Conservation (phyloP, 2,797 vertebrate species). For the Glyptemys insculpta region DNA sequence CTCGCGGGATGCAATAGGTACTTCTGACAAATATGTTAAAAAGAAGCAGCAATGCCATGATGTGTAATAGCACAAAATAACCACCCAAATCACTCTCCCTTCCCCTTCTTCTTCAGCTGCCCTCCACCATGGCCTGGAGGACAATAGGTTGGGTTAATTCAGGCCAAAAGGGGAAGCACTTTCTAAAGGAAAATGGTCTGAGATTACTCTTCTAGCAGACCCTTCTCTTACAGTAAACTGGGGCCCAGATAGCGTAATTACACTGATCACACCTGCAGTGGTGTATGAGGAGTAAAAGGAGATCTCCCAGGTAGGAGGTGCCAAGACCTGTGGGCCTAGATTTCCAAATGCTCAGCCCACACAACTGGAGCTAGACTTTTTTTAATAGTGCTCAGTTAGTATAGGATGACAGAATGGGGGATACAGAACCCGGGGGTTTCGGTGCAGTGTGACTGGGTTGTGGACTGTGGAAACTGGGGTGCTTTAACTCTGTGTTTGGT, state of each 20-base stretch:
- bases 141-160: neutral
- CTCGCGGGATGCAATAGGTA: neutral
- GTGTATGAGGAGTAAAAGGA: neutral
- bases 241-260: neutral
- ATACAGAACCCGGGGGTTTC: neutral
- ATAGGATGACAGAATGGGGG: neutral
- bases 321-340: neutral
- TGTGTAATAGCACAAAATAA: neutral
- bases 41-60: neutral
- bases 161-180: neutral
- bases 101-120: neutral
- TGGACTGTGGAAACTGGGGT: neutral
- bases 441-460: fast-evolving
- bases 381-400: neutral
- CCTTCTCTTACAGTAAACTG: neutral
- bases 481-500: neutral
- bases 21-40: neutral
- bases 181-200: neutral
- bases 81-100: neutral
- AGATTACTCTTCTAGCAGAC: neutral
- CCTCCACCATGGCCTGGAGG: neutral
- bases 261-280: neutral
- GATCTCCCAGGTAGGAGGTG: neutral
- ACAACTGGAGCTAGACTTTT: neutral
- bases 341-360: neutral